Percentiles rank a stretch among this genome's conserved stretches.
These are phyloP conservation scores for Panorpa germanica DNA, from an alignment of 2,888 invertebrate species.

Conservation along the genomic window DNA sequence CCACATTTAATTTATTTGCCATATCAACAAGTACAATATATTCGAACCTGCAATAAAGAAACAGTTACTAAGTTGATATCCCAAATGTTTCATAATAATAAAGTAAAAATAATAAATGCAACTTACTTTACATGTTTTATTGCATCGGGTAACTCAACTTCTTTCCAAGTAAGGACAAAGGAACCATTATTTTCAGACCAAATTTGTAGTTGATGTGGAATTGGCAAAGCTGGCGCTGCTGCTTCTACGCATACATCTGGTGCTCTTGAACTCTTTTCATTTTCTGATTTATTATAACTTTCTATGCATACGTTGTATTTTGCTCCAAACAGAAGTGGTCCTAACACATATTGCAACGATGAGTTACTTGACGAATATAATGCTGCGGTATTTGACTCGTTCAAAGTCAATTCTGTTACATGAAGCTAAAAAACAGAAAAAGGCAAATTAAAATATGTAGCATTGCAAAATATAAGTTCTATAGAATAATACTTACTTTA, in stretches of 20 bases:
- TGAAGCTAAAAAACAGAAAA: constrained; percentile 24
- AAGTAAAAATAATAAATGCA: constrained; percentile 6
- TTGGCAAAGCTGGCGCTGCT: constrained; percentile 32
- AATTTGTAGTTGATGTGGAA: constrained; percentile 43
- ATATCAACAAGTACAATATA: constrained; percentile 46
- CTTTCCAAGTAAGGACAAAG: constrained; percentile 46
- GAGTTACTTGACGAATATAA: constrained; percentile 28
- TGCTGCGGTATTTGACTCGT: constrained; percentile 26
- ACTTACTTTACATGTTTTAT: constrained; percentile 14
- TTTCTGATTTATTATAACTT: constrained; percentile 18
- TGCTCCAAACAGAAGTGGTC: constrained; percentile 31
- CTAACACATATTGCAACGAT: constrained; percentile 30
- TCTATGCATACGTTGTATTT: constrained; percentile 28
- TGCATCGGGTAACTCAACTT: constrained; percentile 22
- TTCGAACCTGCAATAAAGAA: constrained; percentile 22
- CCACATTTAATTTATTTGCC: constrained; percentile 26
- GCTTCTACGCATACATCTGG: constrained; percentile 26
- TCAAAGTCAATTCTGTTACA: constrained; percentile 26
- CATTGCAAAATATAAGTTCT: too few species aligned
- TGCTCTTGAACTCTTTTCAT: too few species aligned
- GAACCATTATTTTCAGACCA: constrained; percentile 37
- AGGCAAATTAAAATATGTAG: background rate
- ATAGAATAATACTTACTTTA: constrained; percentile 31
- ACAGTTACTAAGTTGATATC: background rate
- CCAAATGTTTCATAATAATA: constrained; percentile 8